These are phyloP conservation scores for Acipenser ruthenus DNA, from an alignment of 2,797 vertebrate species.

Conservation along the genomic window DNA sequence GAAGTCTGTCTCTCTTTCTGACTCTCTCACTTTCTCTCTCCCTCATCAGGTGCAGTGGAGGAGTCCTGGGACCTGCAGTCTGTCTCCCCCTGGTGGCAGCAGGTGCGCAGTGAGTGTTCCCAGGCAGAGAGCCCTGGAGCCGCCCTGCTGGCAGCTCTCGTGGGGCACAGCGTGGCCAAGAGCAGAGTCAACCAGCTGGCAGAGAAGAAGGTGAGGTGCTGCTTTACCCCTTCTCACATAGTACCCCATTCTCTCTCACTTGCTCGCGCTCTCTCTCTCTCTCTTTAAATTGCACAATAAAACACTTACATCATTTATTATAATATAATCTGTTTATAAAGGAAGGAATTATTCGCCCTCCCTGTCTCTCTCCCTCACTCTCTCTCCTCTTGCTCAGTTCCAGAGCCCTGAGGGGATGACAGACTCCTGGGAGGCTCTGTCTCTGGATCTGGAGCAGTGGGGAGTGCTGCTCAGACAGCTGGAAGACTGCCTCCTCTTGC, in stretches of 20 bases:
- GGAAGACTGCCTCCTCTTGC: slow-evolving; percentile 86
- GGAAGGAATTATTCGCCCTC: background rate
- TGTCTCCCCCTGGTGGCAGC: slow-evolving; percentile 94
- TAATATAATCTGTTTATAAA: too few relatives aligned
- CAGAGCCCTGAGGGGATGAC: slow-evolving; percentile 60
- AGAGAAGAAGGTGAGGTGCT: slow-evolving; percentile 67
- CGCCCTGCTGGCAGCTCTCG: slow-evolving; percentile 74
- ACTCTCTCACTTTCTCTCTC: background rate
- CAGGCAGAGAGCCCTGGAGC: slow-evolving; percentile 78
- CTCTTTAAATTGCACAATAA: background rate
- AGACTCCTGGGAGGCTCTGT: slow-evolving; percentile 85
- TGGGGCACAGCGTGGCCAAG: slow-evolving; percentile 71
- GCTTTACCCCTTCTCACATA: background rate
- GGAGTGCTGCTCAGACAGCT: slow-evolving; percentile 81
- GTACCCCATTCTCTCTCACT: background rate
- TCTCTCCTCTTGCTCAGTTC: slow-evolving; percentile 34
- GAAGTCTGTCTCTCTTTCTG: background rate
- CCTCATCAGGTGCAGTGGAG: slow-evolving; percentile 71
- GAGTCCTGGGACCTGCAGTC: slow-evolving; percentile 87
- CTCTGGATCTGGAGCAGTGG: slow-evolving; percentile 92
- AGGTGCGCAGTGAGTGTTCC: slow-evolving; percentile 74
- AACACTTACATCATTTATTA: too few relatives aligned
- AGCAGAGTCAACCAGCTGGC: slow-evolving; percentile 61
- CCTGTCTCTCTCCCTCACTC: background rate
- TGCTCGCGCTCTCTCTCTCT: background rate